Evolutionary conservation across 2,888 invertebrate species (phyloP).

Genomic region (Amblyjoppa fuscipennis): DNA sequence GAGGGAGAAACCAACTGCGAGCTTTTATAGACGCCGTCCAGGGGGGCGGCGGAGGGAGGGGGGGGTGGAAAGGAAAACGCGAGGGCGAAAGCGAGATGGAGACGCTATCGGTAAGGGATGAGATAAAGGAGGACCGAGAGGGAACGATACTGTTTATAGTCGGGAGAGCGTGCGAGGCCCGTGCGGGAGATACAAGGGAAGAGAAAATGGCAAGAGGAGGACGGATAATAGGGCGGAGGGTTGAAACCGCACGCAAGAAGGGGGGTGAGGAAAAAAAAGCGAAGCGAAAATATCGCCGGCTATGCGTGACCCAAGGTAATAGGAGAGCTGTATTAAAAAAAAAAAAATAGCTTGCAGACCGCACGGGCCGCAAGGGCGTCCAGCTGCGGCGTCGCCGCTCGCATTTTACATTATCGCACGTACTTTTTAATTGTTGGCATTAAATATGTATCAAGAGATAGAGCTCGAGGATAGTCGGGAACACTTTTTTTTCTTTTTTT

Average conservation of each 20-base stretch:
- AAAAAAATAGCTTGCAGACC: neutral
- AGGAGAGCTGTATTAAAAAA: constrained; percentile 1
- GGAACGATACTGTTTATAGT: constrained; percentile 45
- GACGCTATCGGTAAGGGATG: constrained; percentile 12
- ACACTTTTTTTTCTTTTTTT: neutral
- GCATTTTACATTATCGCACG: constrained; percentile 42
- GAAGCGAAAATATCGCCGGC: constrained; percentile 30
- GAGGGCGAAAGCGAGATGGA: constrained; percentile 31
- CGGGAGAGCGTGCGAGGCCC: constrained; percentile 29
- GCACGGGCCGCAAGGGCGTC: constrained; percentile 11
- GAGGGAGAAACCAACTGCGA: constrained; percentile 24
- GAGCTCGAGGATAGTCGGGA: neutral
- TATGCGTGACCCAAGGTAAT: constrained; percentile 66
- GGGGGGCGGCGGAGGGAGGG: constrained; percentile 10
- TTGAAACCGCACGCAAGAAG: constrained; percentile 48
- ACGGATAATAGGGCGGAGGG: constrained; percentile 9
- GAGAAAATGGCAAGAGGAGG: constrained; percentile 19
- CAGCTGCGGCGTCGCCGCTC: constrained; percentile 3
- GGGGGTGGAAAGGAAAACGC: constrained; percentile 19
- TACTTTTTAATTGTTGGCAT: constrained; percentile 38
- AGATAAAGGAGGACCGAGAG: constrained; percentile 33
- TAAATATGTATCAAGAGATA: constrained; percentile 36
- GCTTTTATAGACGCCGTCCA: constrained; percentile 23
- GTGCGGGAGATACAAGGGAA: constrained; percentile 30
- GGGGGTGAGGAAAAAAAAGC: neutral